Percentiles rank a stretch among this genome's conserved stretches.
These are phyloP conservation scores for Athene noctua DNA, from an alignment of 2,113 vertebrate species.

Conservation along the genomic window DNA sequence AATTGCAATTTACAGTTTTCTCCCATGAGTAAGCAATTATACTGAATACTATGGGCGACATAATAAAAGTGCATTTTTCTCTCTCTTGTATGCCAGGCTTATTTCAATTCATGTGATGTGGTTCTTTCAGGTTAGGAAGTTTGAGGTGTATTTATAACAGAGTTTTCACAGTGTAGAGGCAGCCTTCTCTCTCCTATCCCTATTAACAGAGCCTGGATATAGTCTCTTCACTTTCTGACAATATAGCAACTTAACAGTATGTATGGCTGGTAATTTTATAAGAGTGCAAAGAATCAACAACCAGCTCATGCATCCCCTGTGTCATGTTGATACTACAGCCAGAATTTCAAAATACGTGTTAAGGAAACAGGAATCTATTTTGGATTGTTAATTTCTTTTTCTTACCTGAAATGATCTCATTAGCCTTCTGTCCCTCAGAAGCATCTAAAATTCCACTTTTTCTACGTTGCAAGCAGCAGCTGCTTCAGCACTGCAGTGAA, in stretches of 20 bases:
- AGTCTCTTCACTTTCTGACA: background rate
- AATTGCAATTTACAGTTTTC: background rate
- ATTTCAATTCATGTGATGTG: background rate
- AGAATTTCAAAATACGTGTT: background rate
- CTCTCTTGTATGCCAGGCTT: background rate
- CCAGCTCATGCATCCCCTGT: background rate
- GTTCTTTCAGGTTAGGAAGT: background rate
- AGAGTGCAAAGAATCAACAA: background rate
- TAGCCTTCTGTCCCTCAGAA: background rate
- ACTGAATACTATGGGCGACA: background rate
- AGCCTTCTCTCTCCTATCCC: background rate
- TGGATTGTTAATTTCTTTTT: background rate
- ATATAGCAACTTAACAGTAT: background rate
- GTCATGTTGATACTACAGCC: background rate
- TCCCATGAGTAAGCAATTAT: background rate
- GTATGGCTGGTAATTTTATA: background rate
- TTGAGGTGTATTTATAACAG: background rate
- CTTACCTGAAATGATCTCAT: background rate
- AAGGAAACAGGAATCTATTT: background rate
- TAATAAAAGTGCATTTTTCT: background rate
- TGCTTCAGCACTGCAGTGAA: background rate
- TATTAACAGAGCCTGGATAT: background rate
- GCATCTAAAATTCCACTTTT: background rate
- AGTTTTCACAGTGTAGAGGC: background rate
- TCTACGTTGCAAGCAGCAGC: background rate